Evolutionary conservation across 2,797 vertebrate species (phyloP).

Genomic region (Ctenochaetus hawaiiensis): DNA sequence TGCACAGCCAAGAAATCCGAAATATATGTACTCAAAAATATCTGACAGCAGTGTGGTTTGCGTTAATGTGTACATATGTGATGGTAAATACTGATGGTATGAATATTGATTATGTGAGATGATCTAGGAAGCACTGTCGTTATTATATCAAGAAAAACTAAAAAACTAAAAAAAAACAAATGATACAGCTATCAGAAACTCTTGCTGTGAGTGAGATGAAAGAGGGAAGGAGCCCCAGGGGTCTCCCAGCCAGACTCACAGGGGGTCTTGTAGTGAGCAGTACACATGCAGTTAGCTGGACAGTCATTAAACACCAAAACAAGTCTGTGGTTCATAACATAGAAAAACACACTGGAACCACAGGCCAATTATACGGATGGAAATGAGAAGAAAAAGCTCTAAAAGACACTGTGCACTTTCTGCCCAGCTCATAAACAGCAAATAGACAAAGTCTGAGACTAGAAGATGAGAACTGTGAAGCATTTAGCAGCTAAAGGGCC

Average conservation of each 20-base stretch:
- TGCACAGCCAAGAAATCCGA: background rate
- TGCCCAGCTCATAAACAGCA: background rate
- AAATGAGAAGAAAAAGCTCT: background rate
- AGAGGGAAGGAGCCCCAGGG: slow-evolving; percentile 3
- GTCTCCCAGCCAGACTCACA: slow-evolving; percentile 26
- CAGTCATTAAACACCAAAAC: slow-evolving; percentile 36
- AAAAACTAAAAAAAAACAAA: background rate
- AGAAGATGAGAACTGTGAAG: too few species aligned
- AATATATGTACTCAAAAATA: background rate
- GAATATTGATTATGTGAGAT: background rate
- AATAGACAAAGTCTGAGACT: background rate
- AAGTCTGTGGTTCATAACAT: background rate
- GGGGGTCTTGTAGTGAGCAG: slow-evolving; percentile 37
- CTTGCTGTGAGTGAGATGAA: slow-evolving; percentile 31
- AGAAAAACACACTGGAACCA: background rate
- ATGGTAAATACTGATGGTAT: background rate
- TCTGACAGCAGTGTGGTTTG: background rate
- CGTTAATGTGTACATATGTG: background rate
- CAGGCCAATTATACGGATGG: background rate
- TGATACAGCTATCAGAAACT: slow-evolving; percentile 28
- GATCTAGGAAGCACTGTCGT: slow-evolving; percentile 3
- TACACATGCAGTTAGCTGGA: slow-evolving; percentile 32
- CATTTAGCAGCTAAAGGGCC: background rate
- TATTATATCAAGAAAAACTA: slow-evolving; percentile 12
- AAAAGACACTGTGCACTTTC: background rate